Conservation (phyloP, 2,113 vertebrate genomes). For the Lonchura striata region DNA sequence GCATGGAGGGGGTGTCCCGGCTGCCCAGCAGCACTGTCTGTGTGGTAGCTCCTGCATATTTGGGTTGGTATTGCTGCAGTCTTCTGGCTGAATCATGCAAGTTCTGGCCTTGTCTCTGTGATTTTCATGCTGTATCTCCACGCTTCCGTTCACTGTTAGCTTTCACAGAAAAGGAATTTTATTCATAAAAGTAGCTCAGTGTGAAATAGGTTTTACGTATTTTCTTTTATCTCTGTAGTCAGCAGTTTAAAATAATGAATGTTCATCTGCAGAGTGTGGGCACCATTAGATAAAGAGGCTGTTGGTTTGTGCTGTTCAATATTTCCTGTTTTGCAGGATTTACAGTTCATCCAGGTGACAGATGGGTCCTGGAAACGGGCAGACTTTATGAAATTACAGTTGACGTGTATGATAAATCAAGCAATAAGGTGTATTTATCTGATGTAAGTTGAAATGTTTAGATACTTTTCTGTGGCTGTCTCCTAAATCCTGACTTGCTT, state of each 20-base stretch:
- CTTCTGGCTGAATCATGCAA: not conserved
- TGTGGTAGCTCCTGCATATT: conserved; percentile 88
- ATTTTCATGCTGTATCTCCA: not conserved
- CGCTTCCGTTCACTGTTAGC: accelerated
- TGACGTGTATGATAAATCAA: conserved; percentile 91
- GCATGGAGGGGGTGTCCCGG: conserved; percentile 89
- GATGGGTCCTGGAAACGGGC: conserved; percentile 90
- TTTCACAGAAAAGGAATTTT: not conserved
- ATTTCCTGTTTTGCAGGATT: conserved; percentile 78
- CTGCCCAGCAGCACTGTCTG: conserved; percentile 92
- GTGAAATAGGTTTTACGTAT: not conserved
- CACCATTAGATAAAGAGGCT: not conserved
- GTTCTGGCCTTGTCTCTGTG: not conserved
- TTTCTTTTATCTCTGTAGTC: not conserved
- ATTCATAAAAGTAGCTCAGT: not conserved
- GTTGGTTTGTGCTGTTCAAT: not conserved
- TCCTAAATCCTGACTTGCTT: not conserved
- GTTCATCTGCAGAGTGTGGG: not conserved
- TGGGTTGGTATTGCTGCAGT: conserved; percentile 76
- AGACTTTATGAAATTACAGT: conserved; percentile 84
- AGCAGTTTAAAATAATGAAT: not conserved
- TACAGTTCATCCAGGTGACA: conserved; percentile 87
- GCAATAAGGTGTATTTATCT: conserved; percentile 89
- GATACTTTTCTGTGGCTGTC: not conserved
- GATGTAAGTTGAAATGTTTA: conserved; percentile 83